Evolutionary conservation across 2,113 vertebrate genomes (phyloP).

Genomic region (Lophochroa leadbeateri): DNA sequence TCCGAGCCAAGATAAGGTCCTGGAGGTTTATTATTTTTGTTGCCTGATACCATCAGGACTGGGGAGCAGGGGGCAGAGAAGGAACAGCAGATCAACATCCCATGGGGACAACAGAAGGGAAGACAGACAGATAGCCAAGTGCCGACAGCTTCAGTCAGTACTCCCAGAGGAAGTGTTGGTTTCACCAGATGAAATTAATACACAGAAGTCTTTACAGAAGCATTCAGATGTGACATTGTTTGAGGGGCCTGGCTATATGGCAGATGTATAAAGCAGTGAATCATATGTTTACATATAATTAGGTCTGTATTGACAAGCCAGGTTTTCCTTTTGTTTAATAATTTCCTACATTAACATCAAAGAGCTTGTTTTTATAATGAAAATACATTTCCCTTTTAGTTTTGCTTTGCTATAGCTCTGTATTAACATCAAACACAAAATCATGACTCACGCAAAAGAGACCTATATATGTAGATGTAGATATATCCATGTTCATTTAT

Average conservation of each 20-base stretch:
- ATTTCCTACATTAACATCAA: conserved; percentile 74
- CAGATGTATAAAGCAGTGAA: conserved; percentile 73
- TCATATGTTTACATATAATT: conserved; percentile 75
- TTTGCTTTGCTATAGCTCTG: background rate
- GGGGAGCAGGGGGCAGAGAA: conserved; percentile 72
- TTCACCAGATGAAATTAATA: conserved; percentile 76
- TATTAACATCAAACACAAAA: conserved; percentile 34
- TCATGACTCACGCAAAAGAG: background rate
- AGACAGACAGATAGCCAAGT: conserved; percentile 74
- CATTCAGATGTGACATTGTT: conserved; percentile 80
- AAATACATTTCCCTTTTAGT: conserved; percentile 60
- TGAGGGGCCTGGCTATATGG: conserved; percentile 62
- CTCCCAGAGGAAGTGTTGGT: conserved; percentile 82
- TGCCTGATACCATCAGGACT: conserved; percentile 82
- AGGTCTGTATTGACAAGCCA: conserved; percentile 69
- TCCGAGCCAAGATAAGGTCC: conserved; percentile 89
- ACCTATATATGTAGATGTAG: background rate
- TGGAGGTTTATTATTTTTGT: conserved; percentile 87
- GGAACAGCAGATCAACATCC: conserved; percentile 68
- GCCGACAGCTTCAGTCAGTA: conserved; percentile 82
- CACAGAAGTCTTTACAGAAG: conserved; percentile 67
- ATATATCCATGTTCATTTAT: background rate
- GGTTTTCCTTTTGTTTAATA: conserved; percentile 75
- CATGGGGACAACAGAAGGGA: conserved; percentile 65
- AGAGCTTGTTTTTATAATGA: conserved; percentile 57